Conservation (phyloP, 2,888 invertebrate species). For the Tiliacea aurago region DNA sequence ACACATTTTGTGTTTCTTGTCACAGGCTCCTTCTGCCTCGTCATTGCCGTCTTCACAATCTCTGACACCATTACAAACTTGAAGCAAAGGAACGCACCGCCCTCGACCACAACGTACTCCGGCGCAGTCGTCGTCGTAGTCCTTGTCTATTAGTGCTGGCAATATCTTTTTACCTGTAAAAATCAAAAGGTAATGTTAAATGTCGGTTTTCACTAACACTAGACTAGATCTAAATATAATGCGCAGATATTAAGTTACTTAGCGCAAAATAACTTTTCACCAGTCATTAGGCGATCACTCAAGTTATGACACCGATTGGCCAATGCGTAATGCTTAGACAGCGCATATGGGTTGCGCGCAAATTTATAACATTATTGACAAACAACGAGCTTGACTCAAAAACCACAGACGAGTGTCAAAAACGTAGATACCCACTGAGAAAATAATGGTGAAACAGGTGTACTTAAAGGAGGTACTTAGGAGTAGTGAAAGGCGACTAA, state of each 20-base stretch:
- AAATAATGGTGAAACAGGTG: too few relatives aligned
- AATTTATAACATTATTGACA: too few relatives aligned
- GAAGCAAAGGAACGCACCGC: slow-evolving; percentile 90
- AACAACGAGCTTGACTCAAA: background rate
- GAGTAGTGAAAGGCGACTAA: too few relatives aligned
- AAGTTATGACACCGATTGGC: too few relatives aligned
- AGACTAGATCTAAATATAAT: background rate
- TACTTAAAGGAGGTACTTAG: too few relatives aligned
- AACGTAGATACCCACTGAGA: too few relatives aligned
- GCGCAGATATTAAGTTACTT: background rate
- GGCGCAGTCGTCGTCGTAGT: slow-evolving; percentile 83
- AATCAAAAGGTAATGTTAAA: too few relatives aligned
- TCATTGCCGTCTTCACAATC: slow-evolving; percentile 94
- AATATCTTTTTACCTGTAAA: slow-evolving; percentile 57
- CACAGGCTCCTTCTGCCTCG: slow-evolving; percentile 90
- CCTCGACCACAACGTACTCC: slow-evolving; percentile 93
- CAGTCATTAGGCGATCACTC: too few relatives aligned
- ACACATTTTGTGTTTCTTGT: slow-evolving; percentile 77
- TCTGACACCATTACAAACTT: slow-evolving; percentile 92
- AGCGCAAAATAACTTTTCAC: background rate
- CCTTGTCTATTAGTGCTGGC: slow-evolving; percentile 40
- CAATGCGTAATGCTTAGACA: too few relatives aligned
- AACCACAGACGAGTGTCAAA: background rate
- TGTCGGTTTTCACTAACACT: too few relatives aligned
- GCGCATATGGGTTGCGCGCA: too few relatives aligned